These are phyloP conservation scores for Masnerella sp. DNA, from an alignment of 2,888 invertebrate species.

Conservation along the genomic window DNA sequence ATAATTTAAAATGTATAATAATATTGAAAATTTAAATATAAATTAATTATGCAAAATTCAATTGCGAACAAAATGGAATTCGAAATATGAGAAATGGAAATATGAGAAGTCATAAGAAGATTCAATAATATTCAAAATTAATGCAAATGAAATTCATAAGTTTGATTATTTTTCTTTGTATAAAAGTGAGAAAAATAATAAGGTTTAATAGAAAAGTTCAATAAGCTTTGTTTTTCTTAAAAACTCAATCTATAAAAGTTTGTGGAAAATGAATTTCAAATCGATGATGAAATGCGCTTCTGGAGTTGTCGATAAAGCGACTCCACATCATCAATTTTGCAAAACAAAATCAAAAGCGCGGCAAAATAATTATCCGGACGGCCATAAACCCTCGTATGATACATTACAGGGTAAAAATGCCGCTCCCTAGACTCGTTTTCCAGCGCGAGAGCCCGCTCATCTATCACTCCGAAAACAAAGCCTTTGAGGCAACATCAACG, in stretches of 20 bases:
- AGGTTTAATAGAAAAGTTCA: too few species aligned
- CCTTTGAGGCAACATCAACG: slow-evolving; percentile 59
- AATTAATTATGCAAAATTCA: too few species aligned
- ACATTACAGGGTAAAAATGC: slow-evolving; percentile 48
- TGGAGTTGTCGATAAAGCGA: slow-evolving; percentile 35
- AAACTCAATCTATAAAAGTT: not conserved
- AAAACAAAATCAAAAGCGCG: slow-evolving; percentile 45
- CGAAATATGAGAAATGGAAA: too few species aligned
- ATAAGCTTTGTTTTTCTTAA: too few species aligned
- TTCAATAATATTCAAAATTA: too few species aligned
- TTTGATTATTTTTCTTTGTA: too few species aligned
- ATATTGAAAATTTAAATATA: too few species aligned
- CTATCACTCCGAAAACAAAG: slow-evolving; percentile 58
- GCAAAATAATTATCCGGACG: slow-evolving; percentile 50
- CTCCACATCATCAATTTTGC: slow-evolving; percentile 31
- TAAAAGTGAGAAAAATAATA: too few species aligned
- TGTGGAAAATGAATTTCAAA: slow-evolving; percentile 13
- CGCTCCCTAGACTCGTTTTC: slow-evolving; percentile 40
- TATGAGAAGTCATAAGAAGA: too few species aligned
- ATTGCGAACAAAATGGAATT: too few species aligned
- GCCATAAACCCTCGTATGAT: slow-evolving; percentile 41
- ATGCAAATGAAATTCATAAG: too few species aligned
- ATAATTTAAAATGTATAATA: too few species aligned
- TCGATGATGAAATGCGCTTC: slow-evolving; percentile 6
- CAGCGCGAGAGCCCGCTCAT: slow-evolving; percentile 46